A percentile compares a stretch with the other conserved stretches of the same genome.
phyloP scores from a whole-genome alignment of 2,113 vertebrate species.

The Synchiropus splendidus region DNA sequence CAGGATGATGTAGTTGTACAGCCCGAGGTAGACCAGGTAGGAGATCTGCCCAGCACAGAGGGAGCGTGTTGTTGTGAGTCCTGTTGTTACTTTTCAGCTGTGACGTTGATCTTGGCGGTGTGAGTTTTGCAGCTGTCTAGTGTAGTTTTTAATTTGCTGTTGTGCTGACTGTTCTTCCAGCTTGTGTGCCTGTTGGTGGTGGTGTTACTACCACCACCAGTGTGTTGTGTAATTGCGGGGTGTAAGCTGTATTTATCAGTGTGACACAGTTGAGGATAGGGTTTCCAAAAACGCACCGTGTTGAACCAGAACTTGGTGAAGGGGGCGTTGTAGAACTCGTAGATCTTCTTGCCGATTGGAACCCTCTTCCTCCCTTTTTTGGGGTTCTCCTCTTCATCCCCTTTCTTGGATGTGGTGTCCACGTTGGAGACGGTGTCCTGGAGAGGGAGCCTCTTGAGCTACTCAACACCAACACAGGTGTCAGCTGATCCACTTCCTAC shows the following conservation, averaged over 20 bases:
- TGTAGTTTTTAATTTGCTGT: too few species aligned
- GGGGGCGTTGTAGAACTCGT: constrained; percentile 92
- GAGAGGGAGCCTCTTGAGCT: neutral
- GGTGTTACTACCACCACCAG: too few species aligned
- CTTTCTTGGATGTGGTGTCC: constrained; percentile 77
- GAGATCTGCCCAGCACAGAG: constrained; percentile 69
- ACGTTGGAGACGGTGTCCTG: constrained; percentile 72
- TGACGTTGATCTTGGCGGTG: too few species aligned
- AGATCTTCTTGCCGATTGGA: constrained; percentile 88
- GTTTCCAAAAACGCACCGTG: constrained; percentile 67
- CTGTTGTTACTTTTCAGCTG: neutral
- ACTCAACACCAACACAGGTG: neutral
- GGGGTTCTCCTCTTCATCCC: constrained; percentile 81
- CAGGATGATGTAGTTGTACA: constrained; percentile 95
- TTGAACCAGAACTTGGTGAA: constrained; percentile 99
- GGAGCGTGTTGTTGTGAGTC: neutral
- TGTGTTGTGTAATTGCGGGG: too few species aligned
- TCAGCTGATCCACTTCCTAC: constrained; percentile 1
- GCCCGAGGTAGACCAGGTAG: constrained; percentile 84
- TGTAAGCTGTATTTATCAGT: too few species aligned
- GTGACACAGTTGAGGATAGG: too few species aligned
- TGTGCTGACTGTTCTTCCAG: too few species aligned
- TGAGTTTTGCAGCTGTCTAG: too few species aligned
- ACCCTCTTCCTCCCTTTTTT: constrained; percentile 70
- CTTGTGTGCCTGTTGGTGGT: too few species aligned